phyloP scores from a whole-genome alignment of 2,113 vertebrate species.

The Dasyprocta punctata region DNA sequence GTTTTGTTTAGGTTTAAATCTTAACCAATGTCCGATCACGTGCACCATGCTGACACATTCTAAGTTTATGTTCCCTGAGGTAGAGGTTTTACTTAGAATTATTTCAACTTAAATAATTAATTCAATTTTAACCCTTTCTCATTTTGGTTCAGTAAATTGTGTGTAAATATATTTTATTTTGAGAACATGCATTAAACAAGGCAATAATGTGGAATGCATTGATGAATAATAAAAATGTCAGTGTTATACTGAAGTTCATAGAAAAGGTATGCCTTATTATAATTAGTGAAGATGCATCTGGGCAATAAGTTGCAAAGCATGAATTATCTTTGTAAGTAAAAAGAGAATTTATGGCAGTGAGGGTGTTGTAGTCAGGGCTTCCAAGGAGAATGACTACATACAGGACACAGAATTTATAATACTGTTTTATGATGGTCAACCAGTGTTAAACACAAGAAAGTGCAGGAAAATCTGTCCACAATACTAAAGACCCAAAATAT shows the following conservation, averaged over 20 bases:
- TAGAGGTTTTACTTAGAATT: constrained; percentile 8
- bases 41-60: not conserved
- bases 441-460: no score
- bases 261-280: not conserved
- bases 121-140: not conserved
- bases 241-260: not conserved
- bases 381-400: no score
- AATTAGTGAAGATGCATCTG: not conserved
- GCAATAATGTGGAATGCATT: not conserved
- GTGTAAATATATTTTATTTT: constrained; percentile 22
- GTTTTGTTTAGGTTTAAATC: constrained; percentile 38
- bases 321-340: constrained; percentile 22
- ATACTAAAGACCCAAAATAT: no score
- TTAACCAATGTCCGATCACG: not conserved
- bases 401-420: no score
- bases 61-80: constrained; percentile 31
- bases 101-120: constrained; percentile 25
- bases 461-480: no score
- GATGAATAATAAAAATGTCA: not conserved
- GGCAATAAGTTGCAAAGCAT: constrained; percentile 29
- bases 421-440: no score
- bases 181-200: not conserved
- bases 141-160: constrained; percentile 23
- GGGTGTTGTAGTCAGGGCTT: no score
- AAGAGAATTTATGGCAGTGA: not conserved